Conservation (phyloP, 2,113 vertebrate genomes). For the Synodontis membranacea region DNA sequence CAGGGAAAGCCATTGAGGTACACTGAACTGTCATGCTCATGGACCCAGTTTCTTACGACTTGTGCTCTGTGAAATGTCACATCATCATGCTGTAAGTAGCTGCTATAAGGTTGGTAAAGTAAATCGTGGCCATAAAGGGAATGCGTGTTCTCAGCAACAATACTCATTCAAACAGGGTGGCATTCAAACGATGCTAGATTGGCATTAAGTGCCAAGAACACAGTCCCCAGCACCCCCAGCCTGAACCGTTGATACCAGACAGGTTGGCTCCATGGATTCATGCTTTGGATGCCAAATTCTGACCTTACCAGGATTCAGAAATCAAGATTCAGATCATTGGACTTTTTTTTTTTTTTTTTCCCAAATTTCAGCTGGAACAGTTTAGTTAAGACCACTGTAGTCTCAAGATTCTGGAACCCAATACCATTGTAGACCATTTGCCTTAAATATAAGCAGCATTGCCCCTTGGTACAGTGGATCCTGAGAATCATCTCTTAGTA, state of each 20-base stretch:
- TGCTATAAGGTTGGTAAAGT: too few species aligned
- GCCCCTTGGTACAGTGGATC: neutral
- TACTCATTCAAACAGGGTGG: neutral
- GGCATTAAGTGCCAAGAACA: neutral
- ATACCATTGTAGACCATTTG: neutral
- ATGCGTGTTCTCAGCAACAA: neutral
- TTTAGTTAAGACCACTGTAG: neutral
- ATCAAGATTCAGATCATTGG: neutral
- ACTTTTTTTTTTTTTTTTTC: too few species aligned
- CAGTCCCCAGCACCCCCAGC: neutral
- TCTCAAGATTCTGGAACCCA: neutral
- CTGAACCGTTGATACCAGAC: neutral
- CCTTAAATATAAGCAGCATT: neutral
- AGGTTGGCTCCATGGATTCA: neutral
- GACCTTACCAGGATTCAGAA: neutral
- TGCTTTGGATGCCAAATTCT: neutral
- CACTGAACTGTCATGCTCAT: neutral
- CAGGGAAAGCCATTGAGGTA: neutral
- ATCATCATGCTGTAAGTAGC: neutral
- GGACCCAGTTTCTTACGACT: neutral
- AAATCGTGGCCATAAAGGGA: neutral
- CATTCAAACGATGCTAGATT: neutral
- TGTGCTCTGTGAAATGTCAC: neutral
- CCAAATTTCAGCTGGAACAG: neutral
- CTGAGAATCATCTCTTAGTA: slow-evolving; percentile 15